Percentiles rank a stretch among this genome's conserved stretches.
Evolutionary conservation across 2,888 invertebrate genomes (phyloP).

Genomic region (Hecatera dysodea): DNA sequence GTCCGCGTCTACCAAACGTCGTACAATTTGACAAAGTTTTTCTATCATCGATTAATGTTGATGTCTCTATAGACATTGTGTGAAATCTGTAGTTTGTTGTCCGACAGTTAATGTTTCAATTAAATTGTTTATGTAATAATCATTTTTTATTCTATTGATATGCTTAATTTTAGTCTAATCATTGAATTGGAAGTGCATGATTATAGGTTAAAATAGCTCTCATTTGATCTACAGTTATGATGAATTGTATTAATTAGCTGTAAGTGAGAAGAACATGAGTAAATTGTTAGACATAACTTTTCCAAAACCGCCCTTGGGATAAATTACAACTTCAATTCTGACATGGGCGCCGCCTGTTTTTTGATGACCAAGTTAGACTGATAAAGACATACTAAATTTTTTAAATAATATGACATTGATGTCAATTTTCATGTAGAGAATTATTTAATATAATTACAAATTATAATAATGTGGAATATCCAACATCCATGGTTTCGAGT

Average conservation of each 20-base stretch:
- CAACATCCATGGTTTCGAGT: conserved; percentile 65
- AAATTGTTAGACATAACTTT: conserved; percentile 74
- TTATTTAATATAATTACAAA: conserved; percentile 71
- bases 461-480: conserved; percentile 56
- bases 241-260: conserved; percentile 83
- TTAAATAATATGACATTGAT: conserved; percentile 71
- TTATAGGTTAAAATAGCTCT: conserved; percentile 87
- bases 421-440: conserved; percentile 78
- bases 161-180: conserved; percentile 88
- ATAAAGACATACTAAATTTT: conserved; percentile 74
- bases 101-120: conserved; percentile 89
- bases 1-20: conserved; percentile 63
- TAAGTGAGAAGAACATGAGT: conserved; percentile 77
- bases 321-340: conserved; percentile 72
- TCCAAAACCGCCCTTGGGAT: conserved; percentile 77
- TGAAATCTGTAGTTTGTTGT: conserved; percentile 89
- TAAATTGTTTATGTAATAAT: conserved; percentile 90
- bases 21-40: conserved; percentile 72
- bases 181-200: conserved; percentile 87
- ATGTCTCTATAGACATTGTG: conserved; percentile 80
- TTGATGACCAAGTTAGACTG: conserved; percentile 84
- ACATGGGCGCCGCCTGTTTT: conserved; percentile 82
- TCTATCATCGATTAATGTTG: conserved; percentile 79
- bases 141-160: conserved; percentile 89
- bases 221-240: conserved; percentile 80